Base-by-base conservation (phyloP, 2,888 invertebrate genomes). In the Neelides folsomi region DNA sequence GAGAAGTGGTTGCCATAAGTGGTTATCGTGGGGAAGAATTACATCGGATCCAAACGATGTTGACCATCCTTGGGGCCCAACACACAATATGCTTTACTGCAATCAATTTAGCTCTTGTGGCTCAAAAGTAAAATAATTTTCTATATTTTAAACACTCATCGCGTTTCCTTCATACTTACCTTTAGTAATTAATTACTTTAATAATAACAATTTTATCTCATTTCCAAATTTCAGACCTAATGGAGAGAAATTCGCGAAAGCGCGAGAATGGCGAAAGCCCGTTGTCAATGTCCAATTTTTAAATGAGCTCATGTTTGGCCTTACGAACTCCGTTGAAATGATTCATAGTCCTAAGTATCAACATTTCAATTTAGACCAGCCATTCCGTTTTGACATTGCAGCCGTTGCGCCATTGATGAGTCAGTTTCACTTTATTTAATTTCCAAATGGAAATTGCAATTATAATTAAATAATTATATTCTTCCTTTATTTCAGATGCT, bases 251-350 rank as follows among this genome's bases (percentile, higher is more conserved):
- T 89, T 82, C 71, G 76, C 80, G 57, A 86, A 86, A 64, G 95
- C 97, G 0, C 78, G 86, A 46, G 92, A 94, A 68, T 93, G 90
- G 89, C 82, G 81, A 65, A 83, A 86, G 38, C 87, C 89, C 1
- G 81, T 89, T 1, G 93, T 97, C 0, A 95, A 92, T 68, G 83
- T 87, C 1, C 82, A 86, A 62, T 95, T 94, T 94, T 73, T 97
- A 58, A 88, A 86, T 36, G 94, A 95, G 70, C 77, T 95, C 49
- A 77, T 93, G 68, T 80, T 93, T 52, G 94, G 94, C 1, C 86
- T 90, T 70, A 20, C 45, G 2, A 80, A 84, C 70, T 80, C 80
- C 57, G 84, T 86, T 0, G 80, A 83, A 56, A 67, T 69, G 53
- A 66, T 70, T 0, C 69, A 70, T 47, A 68, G 71, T 39, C 80